A percentile compares a stretch with the other conserved stretches of the same genome.
These are phyloP conservation scores for Taenioides sp. DNA, from an alignment of 2,797 vertebrate species.

Conservation along the genomic window DNA sequence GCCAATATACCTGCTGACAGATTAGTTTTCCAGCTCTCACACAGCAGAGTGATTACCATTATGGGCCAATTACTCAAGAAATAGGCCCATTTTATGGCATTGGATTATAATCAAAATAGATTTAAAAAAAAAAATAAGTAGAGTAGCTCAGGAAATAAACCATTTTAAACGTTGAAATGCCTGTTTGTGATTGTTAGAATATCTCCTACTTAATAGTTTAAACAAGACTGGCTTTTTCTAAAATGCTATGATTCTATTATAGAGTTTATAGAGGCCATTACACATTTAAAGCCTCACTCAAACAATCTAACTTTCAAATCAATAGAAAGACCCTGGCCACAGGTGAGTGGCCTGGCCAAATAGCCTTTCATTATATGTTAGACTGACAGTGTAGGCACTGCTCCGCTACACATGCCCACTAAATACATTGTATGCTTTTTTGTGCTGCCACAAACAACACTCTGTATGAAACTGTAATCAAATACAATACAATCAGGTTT, in stretches of 20 bases:
- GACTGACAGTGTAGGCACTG: slow-evolving; percentile 20
- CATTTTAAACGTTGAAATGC: not conserved
- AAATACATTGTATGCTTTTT: not conserved
- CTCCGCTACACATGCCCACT: not conserved
- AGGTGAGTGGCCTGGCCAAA: slow-evolving; percentile 72
- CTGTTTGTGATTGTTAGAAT: not conserved
- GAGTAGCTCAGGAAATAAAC: not conserved
- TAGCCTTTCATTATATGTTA: slow-evolving; percentile 46
- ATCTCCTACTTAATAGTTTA: not conserved
- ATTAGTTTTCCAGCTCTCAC: slow-evolving; percentile 83
- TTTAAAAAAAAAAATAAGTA: not conserved
- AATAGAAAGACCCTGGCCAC: slow-evolving; percentile 68
- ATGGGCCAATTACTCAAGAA: slow-evolving; percentile 42
- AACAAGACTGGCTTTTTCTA: not conserved
- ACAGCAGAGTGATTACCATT: slow-evolving; percentile 56
- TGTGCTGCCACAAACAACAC: no score
- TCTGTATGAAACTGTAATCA: not conserved
- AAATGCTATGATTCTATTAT: slow-evolving; percentile 17
- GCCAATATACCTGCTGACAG: slow-evolving; percentile 86
- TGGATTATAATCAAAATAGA: slow-evolving; percentile 5
- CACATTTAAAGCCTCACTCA: slow-evolving; percentile 39
- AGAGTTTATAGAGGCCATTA: slow-evolving; percentile 28
- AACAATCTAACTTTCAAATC: slow-evolving; percentile 77
- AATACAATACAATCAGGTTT: slow-evolving; percentile 1
- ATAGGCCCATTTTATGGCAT: not conserved